Base-by-base conservation (phyloP, 2,888 invertebrate species). In the Opisthograptis luteolata region DNA sequence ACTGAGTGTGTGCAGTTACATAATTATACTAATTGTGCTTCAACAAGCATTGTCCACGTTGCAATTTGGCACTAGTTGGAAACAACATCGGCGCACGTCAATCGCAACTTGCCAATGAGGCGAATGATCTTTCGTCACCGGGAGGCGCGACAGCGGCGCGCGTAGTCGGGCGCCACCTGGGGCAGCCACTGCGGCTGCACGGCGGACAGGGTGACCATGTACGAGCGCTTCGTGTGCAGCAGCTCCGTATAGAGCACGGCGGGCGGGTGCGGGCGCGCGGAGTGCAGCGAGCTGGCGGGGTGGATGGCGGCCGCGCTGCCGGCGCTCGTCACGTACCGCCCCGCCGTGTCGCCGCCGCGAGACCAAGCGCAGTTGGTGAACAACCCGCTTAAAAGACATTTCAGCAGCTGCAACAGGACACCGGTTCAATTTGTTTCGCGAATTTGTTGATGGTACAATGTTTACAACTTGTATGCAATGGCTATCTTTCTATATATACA, bases 341-440 rank as follows among this genome's bases (percentile, higher is more conserved):
- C 93, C 73, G 57, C 52, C 36, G 50, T 76, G 64, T 95, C 95
- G 40, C 92, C 93, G 64, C 94, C 94, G 0, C 87, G 87, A 13
- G 96, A 80, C 85, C 96, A 95, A 1, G 98, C 98, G 60, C 96
- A 92, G 84, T 98, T 98, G 75, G 95, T 95, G 77, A 95, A 97
- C 43, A 98, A 87, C 0, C 98, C 98, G 43, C 93, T 92, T 7
- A 97, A 76, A 19, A 98, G 84, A 77, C 97, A 96, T 79, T 96
- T 96, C 45, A 97, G 87, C 40, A 92, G 52, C 91, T 91, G 73
- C 8, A 76, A 70, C 34, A 42, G 17, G 31, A 17, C 19, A 14
- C 45, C n/a, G n/a, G n/a, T n/a, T n/a, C n/a, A n/a, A n/a, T n/a
- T n/a, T n/a, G n/a, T n/a, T n/a, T n/a, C n/a, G n/a, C n/a, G n/a